These are phyloP conservation scores for Bombus vancouverensis DNA, from an alignment of 1,140 invertebrate species.

Conservation along the genomic window DNA sequence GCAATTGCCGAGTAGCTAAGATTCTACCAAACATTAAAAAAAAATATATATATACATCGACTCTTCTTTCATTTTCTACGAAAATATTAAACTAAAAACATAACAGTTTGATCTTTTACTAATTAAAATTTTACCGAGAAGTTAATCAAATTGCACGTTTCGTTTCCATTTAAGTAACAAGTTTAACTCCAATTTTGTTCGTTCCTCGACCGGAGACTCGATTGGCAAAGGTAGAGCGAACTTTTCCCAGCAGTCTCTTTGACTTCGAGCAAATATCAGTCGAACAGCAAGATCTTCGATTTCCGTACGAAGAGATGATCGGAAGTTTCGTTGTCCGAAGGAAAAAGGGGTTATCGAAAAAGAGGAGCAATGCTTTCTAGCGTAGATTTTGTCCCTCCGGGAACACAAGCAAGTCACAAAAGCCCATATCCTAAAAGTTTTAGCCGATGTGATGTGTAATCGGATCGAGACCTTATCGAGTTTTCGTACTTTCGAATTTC, in stretches of 20 bases:
- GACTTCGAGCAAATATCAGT: background rate
- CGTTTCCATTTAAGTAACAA: background rate
- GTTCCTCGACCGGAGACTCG: background rate
- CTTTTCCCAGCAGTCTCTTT: background rate
- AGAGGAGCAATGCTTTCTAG: conserved; percentile 22
- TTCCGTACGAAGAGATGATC: background rate
- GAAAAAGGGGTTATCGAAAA: conserved; percentile 24
- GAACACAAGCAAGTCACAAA: conserved; percentile 27
- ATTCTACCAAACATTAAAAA: background rate
- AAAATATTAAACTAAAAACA: background rate
- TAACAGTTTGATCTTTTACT: background rate
- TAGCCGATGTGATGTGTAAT: conserved; percentile 58
- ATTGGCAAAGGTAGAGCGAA: background rate
- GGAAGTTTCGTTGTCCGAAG: conserved; percentile 48
- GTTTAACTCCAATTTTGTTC: background rate
- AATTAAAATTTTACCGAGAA: background rate
- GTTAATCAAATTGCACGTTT: background rate
- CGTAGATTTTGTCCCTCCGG: conserved; percentile 41
- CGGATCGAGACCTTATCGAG: conserved; percentile 61
- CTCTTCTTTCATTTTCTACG: background rate
- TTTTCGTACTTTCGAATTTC: conserved; percentile 66
- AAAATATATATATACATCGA: background rate
- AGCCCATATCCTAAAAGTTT: conserved; percentile 44
- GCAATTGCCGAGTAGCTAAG: no score
- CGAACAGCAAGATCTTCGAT: background rate